Evolutionary conservation across 2,797 vertebrate species (phyloP).

Genomic region (Anguilla anguilla): DNA sequence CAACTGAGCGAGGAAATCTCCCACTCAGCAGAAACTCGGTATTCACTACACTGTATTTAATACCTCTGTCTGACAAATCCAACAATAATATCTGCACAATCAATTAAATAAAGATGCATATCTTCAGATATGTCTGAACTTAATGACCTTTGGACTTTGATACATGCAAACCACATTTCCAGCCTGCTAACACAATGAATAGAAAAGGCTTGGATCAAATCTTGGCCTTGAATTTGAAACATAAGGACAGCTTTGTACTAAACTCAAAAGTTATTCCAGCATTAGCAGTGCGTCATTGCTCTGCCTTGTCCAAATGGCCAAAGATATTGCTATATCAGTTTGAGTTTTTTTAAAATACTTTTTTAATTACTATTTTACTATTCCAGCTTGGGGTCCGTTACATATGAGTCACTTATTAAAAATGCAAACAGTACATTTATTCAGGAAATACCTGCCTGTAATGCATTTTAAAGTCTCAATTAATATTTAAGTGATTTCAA

Average conservation of each 20-base stretch:
- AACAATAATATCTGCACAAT: neutral
- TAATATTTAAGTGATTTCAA: slow-evolving; percentile 5
- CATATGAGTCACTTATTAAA: neutral
- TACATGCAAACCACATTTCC: neutral
- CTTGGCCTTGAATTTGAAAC: neutral
- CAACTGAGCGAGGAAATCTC: neutral
- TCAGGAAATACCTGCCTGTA: slow-evolving; percentile 11
- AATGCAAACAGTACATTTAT: slow-evolving; percentile 8
- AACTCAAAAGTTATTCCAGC: neutral
- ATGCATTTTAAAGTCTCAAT: slow-evolving; percentile 20
- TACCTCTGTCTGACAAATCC: neutral
- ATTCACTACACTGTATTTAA: neutral
- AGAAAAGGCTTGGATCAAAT: neutral
- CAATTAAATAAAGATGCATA: neutral
- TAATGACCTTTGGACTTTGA: neutral
- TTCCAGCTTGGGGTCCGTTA: neutral
- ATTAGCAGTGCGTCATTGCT: neutral
- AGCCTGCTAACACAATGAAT: neutral
- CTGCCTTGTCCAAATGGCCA: neutral
- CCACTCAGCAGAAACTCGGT: neutral
- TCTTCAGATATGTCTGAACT: neutral
- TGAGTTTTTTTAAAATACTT: neutral
- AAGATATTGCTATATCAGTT: neutral
- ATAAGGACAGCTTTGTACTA: neutral
- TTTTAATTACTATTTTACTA: neutral